phyloP scores from a whole-genome alignment of 2,888 invertebrate species.

The Leucophenga maculata region DNA sequence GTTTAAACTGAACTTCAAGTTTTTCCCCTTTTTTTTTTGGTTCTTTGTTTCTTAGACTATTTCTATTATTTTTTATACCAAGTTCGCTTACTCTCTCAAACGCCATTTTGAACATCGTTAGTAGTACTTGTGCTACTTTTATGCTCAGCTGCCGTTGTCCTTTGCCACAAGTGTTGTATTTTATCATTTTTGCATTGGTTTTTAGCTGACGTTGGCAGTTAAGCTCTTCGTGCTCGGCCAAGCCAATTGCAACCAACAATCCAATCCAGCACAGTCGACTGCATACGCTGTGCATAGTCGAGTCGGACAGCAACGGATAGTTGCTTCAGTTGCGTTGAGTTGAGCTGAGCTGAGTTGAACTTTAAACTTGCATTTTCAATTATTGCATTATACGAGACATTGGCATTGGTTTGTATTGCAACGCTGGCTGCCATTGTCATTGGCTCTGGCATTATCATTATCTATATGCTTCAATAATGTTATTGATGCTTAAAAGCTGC shows the following conservation, averaged over 20 bases:
- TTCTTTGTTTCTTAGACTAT: not conserved
- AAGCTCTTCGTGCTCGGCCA: conserved; percentile 2
- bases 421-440: not conserved
- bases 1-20: not conserved
- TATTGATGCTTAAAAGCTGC: conserved; percentile 21
- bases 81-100: not conserved
- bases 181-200: conserved; percentile 29
- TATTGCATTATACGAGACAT: conserved; percentile 28
- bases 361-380: conserved; percentile 46
- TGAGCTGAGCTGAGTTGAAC: conserved; percentile 32
- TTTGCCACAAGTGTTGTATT: conserved; percentile 28
- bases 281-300: not conserved
- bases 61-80: not conserved
- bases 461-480: conserved; percentile 14
- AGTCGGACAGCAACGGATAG: too few species aligned
- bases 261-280: not conserved
- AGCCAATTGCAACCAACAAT: conserved; percentile 38
- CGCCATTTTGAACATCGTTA: not conserved
- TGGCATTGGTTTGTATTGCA: not conserved
- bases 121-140: conserved; percentile 5
- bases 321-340: conserved; percentile 14
- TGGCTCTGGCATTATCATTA: too few species aligned
- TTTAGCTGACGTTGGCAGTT: conserved; percentile 38
- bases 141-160: conserved; percentile 17
- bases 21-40: too few species aligned